phyloP scores from a whole-genome alignment of 1,140 invertebrate species.

The Tribolium madens region DNA sequence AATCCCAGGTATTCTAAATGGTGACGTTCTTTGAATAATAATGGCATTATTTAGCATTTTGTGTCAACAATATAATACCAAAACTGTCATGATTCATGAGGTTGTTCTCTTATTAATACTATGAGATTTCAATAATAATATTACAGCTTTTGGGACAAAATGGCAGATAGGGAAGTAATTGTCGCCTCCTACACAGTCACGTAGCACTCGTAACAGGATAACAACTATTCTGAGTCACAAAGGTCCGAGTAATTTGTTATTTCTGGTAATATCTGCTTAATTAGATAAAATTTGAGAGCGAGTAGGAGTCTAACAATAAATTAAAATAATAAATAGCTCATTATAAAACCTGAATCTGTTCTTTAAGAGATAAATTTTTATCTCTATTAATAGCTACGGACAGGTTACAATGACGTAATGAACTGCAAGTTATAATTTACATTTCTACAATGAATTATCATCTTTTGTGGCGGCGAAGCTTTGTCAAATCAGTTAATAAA shows the following conservation, averaged over 20 bases:
- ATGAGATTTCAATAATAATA: neutral
- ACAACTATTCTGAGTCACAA: neutral
- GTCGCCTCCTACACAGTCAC: neutral
- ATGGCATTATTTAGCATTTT: slow-evolving; percentile 2
- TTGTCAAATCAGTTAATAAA: slow-evolving; percentile 17
- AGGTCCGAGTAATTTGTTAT: slow-evolving; percentile 3
- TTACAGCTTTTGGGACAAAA: neutral
- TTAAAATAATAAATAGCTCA: slow-evolving; percentile 20
- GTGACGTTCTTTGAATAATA: slow-evolving; percentile 5
- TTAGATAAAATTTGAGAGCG: slow-evolving; percentile 19
- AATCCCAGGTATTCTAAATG: neutral
- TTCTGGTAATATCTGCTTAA: neutral
- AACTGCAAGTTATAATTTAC: neutral
- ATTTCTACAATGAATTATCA: slow-evolving; percentile 16
- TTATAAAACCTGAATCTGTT: neutral
- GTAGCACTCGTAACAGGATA: neutral
- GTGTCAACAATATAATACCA: neutral
- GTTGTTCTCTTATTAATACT: neutral
- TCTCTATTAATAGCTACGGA: neutral
- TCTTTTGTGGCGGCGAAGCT: neutral
- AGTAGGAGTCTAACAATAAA: slow-evolving; percentile 13
- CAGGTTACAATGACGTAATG: neutral
- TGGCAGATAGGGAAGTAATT: neutral
- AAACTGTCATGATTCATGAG: slow-evolving; percentile 1
- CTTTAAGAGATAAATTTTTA: neutral